Evolutionary conservation across 1,140 invertebrate species (phyloP).

Genomic region (Ostrea denselamellosa): DNA sequence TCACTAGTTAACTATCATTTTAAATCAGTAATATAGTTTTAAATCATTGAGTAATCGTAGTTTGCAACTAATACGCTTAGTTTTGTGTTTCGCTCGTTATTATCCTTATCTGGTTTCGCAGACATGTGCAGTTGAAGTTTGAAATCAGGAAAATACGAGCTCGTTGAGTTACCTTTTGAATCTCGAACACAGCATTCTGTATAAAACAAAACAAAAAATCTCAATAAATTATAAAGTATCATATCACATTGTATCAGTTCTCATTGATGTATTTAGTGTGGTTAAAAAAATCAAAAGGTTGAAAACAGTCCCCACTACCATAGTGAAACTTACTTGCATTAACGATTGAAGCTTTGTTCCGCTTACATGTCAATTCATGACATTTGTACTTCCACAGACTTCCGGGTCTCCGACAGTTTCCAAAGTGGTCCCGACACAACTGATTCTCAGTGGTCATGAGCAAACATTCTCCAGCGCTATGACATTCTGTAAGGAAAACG

Average conservation of each 20-base stretch:
- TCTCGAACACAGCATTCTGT: slow-evolving; percentile 4
- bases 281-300: too few relatives aligned
- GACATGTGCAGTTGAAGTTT: too few relatives aligned
- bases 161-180: background rate
- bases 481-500: background rate
- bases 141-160: too few relatives aligned
- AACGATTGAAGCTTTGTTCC: background rate
- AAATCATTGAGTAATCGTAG: too few relatives aligned
- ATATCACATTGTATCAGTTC: background rate
- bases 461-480: background rate
- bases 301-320: too few relatives aligned
- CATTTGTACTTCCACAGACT: background rate
- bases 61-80: too few relatives aligned
- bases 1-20: too few relatives aligned
- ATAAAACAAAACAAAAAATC: background rate
- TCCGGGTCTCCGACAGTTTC: background rate
- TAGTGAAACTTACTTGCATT: background rate
- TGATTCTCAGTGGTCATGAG: background rate
- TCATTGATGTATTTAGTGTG: background rate
- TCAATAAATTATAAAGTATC: too few relatives aligned
- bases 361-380: background rate
- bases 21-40: too few relatives aligned
- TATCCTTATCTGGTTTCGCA: too few relatives aligned
- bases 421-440: slow-evolving; percentile 1
- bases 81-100: too few relatives aligned